Conservation (phyloP, 2,797 vertebrate genomes). For the Bradypodion ventrale region DNA sequence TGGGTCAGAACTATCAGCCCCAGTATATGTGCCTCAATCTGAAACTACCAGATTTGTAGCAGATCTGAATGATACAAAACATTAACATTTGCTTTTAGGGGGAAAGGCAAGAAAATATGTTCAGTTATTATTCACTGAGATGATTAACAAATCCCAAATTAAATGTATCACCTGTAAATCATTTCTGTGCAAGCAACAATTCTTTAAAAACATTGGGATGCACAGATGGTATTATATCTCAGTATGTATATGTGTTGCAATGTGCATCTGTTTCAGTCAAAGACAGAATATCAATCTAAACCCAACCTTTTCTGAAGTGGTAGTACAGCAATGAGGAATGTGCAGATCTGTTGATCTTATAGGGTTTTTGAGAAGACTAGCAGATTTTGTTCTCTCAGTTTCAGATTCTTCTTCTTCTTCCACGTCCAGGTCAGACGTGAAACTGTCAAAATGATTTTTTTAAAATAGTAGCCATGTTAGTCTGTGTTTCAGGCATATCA, state of each 20-base stretch:
- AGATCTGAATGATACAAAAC: background rate
- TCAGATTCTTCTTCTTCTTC: too few relatives aligned
- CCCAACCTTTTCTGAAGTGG: background rate
- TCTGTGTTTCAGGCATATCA: too few relatives aligned
- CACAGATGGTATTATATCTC: background rate
- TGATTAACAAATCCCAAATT: background rate
- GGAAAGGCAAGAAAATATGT: background rate
- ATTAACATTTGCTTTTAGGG: background rate
- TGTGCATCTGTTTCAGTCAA: background rate
- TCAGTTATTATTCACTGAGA: background rate
- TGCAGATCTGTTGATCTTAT: background rate
- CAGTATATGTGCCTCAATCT: background rate
- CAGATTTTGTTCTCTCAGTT: background rate
- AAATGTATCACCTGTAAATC: background rate
- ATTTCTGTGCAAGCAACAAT: background rate
- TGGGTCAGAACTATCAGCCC: background rate
- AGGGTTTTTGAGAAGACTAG: background rate
- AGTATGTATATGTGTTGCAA: background rate
- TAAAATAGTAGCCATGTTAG: too few relatives aligned
- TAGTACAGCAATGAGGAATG: background rate
- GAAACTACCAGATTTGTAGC: background rate
- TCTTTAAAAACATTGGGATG: background rate
- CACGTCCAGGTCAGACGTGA: too few relatives aligned
- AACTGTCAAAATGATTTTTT: too few relatives aligned
- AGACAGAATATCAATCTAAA: background rate